These are phyloP conservation scores for Campoplex capitator DNA, from an alignment of 2,888 invertebrate species.

Conservation along the genomic window DNA sequence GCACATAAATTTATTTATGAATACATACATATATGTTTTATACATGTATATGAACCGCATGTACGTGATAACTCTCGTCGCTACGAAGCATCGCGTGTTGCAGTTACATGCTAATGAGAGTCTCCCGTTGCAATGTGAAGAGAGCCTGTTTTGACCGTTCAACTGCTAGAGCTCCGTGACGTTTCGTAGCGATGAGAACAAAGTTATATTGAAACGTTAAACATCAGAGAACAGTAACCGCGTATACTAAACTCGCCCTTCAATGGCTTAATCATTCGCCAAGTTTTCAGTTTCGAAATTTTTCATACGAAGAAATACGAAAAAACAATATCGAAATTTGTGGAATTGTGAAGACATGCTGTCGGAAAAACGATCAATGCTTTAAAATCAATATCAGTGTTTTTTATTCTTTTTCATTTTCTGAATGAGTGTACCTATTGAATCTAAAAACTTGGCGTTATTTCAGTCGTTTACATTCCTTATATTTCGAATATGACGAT, in stretches of 20 bases:
- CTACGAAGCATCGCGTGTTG: conserved; percentile 58
- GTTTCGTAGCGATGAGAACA: conserved; percentile 34
- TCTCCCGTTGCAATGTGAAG: conserved; percentile 52
- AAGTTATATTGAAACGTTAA: conserved; percentile 57
- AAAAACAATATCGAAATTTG: neutral
- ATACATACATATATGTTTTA: neutral
- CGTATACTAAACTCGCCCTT: neutral
- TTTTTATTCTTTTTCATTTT: no score
- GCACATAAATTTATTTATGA: neutral
- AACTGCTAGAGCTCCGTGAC: conserved; percentile 15
- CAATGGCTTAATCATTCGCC: neutral
- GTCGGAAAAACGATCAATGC: neutral
- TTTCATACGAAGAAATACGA: neutral
- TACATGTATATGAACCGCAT: neutral
- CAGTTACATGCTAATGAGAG: conserved; percentile 61
- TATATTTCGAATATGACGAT: neutral
- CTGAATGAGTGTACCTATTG: no score
- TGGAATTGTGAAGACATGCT: neutral
- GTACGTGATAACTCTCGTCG: conserved; percentile 42
- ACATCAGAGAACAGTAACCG: conserved; percentile 32
- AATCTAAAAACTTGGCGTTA: neutral
- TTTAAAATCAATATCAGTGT: no score
- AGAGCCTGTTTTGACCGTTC: conserved; percentile 35
- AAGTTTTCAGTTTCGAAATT: neutral
- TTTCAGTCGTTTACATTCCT: neutral